Evolutionary conservation across 2,113 vertebrate species (phyloP).

Genomic region (Delphinus delphis): DNA sequence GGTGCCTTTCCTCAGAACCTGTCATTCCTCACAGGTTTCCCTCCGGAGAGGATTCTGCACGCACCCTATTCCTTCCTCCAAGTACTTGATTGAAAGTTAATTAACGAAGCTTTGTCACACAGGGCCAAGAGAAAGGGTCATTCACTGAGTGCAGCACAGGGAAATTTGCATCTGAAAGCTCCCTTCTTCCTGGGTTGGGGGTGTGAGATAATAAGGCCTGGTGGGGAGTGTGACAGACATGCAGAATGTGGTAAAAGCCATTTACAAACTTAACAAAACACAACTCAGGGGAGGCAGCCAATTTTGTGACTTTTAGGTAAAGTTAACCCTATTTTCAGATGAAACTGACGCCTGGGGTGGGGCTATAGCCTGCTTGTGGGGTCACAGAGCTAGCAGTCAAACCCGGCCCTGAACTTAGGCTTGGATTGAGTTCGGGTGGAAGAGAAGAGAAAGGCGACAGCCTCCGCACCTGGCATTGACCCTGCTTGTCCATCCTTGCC

Average conservation of each 20-base stretch:
- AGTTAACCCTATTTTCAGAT: not conserved
- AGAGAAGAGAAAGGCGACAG: rapidly evolving
- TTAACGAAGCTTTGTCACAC: constrained; percentile 38
- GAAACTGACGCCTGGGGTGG: not conserved
- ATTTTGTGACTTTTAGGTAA: not conserved
- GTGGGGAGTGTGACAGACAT: not conserved
- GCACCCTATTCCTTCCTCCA: not conserved
- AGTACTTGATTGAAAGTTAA: constrained; percentile 58
- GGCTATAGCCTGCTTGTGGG: not conserved
- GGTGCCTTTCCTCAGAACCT: not conserved
- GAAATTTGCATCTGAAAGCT: constrained; percentile 46
- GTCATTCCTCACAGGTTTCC: not conserved
- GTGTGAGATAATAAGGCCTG: not conserved
- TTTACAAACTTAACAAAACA: not conserved
- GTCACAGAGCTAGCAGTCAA: not conserved
- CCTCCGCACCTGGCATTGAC: not conserved
- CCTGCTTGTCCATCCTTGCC: not conserved
- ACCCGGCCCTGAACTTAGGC: not conserved
- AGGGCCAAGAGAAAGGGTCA: not conserved
- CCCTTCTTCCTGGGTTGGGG: not conserved
- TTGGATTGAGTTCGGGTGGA: not conserved
- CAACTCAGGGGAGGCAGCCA: not conserved
- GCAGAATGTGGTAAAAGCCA: not conserved
- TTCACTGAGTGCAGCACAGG: not conserved
- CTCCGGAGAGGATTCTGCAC: not conserved